These are phyloP conservation scores for Platycheirus albimanus DNA, from an alignment of 2,888 invertebrate genomes.

Conservation along the genomic window DNA sequence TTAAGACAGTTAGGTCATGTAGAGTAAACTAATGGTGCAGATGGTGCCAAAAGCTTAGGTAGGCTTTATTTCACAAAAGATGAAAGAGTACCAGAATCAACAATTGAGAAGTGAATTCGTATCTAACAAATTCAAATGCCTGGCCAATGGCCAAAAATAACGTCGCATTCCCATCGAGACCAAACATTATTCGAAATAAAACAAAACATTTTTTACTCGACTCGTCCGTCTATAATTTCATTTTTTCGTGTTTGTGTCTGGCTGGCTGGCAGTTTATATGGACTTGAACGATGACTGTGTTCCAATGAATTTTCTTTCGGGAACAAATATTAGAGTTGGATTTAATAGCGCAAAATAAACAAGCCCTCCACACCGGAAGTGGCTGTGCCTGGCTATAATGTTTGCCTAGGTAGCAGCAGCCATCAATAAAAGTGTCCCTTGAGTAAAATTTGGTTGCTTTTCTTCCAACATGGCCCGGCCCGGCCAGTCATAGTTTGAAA, in stretches of 20 bases:
- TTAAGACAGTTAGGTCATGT: too few relatives aligned
- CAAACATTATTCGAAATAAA: constrained; percentile 11
- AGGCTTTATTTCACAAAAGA: too few relatives aligned
- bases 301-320: constrained; percentile 28
- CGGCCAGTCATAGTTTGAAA: too few relatives aligned
- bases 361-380: constrained; percentile 57
- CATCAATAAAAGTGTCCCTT: constrained; percentile 21
- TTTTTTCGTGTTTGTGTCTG: constrained; percentile 44
- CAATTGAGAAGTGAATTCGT: constrained; percentile 38
- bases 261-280: neutral
- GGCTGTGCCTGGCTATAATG: constrained; percentile 9
- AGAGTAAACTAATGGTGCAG: too few relatives aligned
- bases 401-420: constrained; percentile 5
- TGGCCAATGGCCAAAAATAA: constrained; percentile 50
- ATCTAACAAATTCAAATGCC: neutral
- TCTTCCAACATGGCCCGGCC: neutral
- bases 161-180: constrained; percentile 35
- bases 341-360: constrained; percentile 48
- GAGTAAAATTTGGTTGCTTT: constrained; percentile 2
- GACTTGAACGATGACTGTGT: neutral
- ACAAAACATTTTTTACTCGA: constrained; percentile 8
- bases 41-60: too few relatives aligned
- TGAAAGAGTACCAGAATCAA: too few relatives aligned
- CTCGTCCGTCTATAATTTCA: constrained; percentile 43
- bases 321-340: constrained; percentile 30